Percentiles rank a stretch among this genome's conserved stretches.
Evolutionary conservation across 1,140 invertebrate genomes (phyloP).

Genomic region (Portunus trituberculatus): DNA sequence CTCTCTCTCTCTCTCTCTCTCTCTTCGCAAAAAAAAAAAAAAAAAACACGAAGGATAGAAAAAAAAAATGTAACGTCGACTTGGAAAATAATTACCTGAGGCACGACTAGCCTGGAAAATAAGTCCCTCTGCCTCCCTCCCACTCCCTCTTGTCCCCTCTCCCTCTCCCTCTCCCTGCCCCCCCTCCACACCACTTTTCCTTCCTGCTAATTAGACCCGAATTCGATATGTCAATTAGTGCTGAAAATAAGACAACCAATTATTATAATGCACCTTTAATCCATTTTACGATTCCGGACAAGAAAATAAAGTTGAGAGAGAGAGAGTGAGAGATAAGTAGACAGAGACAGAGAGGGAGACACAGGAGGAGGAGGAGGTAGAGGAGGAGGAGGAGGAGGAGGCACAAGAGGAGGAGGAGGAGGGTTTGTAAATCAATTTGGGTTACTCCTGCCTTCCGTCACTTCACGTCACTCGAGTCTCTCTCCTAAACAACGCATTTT

Average conservation of each 20-base stretch:
- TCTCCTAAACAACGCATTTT: conserved; percentile 6
- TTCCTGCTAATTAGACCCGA: conserved; percentile 62
- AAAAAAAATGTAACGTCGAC: background rate
- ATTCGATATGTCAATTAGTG: conserved; percentile 74
- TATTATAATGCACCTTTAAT: conserved; percentile 72
- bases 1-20: background rate
- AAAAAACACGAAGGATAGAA: background rate
- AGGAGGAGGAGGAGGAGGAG: background rate
- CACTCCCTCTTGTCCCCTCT: background rate
- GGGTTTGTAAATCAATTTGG: conserved; percentile 61
- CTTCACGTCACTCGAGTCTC: conserved; percentile 55
- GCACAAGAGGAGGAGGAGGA: conserved; percentile 26
- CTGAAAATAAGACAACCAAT: conserved; percentile 70
- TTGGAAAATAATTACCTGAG: conserved; percentile 22
- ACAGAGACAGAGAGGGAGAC: conserved; percentile 61
- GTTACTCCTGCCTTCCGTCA: conserved; percentile 47
- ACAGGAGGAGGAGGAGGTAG: conserved; percentile 8
- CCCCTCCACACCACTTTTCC: conserved; percentile 49
- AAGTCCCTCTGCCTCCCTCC: background rate
- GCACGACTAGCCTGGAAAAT: background rate
- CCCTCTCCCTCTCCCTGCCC: background rate
- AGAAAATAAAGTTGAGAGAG: conserved; percentile 50
- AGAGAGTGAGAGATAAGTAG: conserved; percentile 50
- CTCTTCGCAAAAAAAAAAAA: background rate
- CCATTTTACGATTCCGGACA: conserved; percentile 67